phyloP scores from a whole-genome alignment of 2,113 vertebrate species.

The Chaetops frenatus region DNA sequence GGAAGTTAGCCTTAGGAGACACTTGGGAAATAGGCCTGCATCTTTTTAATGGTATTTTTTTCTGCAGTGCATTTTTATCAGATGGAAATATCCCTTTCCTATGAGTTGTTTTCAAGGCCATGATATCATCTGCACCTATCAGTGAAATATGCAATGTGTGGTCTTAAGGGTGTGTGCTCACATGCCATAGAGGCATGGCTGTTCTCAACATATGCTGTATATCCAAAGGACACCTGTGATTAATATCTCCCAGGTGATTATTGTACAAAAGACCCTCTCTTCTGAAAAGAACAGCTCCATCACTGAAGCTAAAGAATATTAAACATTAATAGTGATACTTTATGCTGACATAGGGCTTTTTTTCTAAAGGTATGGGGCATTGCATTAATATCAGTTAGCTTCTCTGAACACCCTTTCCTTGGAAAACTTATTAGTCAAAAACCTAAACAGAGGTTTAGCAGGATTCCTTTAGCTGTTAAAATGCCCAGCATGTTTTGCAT shows the following conservation, averaged over 20 bases:
- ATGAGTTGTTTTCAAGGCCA: not conserved
- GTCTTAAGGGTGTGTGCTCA: not conserved
- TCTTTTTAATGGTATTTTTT: not conserved
- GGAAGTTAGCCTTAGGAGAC: not conserved
- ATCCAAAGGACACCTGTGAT: not conserved
- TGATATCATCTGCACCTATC: not conserved
- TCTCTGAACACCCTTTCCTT: not conserved
- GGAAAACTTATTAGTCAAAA: not conserved
- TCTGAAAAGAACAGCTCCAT: not conserved
- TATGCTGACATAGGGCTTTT: not conserved
- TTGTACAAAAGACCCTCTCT: not conserved
- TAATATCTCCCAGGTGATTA: not conserved
- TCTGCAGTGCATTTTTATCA: not conserved
- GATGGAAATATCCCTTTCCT: not conserved
- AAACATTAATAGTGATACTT: not conserved
- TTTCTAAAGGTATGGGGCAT: not conserved
- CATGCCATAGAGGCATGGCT: not conserved
- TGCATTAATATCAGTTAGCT: not conserved
- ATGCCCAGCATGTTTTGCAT: not conserved
- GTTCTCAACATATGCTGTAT: not conserved
- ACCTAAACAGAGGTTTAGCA: not conserved
- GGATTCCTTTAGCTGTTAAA: not conserved
- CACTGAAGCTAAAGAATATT: not conserved
- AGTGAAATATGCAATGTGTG: not conserved
- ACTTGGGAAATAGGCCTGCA: not conserved